Evolutionary conservation across 1,140 invertebrate genomes (phyloP).

Genomic region (Drosophila aff.): DNA sequence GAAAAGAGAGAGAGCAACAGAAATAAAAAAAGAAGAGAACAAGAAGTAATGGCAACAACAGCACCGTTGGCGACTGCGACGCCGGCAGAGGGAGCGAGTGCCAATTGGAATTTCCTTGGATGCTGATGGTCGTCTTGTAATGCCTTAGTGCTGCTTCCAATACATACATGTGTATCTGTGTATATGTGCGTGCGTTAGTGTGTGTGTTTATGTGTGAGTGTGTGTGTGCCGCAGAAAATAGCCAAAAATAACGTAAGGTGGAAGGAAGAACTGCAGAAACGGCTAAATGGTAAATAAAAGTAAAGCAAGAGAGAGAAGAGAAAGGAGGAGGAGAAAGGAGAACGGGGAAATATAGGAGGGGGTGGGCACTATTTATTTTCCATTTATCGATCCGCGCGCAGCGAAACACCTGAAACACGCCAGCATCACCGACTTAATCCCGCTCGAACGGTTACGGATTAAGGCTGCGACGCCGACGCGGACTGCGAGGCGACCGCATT

Average conservation of each 20-base stretch:
- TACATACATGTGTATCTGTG: not conserved
- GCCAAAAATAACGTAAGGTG: conserved; percentile 11
- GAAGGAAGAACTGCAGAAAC: conserved; percentile 29
- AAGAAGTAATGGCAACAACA: conserved; percentile 24
- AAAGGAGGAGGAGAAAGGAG: not conserved
- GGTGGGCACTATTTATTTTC: conserved; percentile 16
- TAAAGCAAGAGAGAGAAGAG: conserved; percentile 15
- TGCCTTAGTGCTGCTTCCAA: conserved; percentile 32
- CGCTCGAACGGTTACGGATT: conserved; percentile 43
- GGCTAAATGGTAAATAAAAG: conserved; percentile 34
- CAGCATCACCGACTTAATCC: conserved; percentile 46
- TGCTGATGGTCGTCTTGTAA: conserved; percentile 48
- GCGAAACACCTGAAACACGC: conserved; percentile 19
- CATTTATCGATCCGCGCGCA: conserved; percentile 34
- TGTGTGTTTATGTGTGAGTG: not conserved
- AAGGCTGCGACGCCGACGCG: conserved; percentile 45
- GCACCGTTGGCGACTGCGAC: conserved; percentile 2
- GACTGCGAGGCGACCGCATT: conserved; percentile 37
- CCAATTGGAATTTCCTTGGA: conserved; percentile 46
- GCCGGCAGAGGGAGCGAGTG: conserved; percentile 13
- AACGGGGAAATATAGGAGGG: not conserved
- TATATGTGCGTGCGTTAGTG: conserved; percentile 3
- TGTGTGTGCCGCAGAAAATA: conserved; percentile 16
- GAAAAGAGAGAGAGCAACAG: not conserved
- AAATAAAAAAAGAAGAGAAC: not conserved